Percentiles rank a stretch among this genome's conserved stretches.
These are phyloP conservation scores for Melanostoma scalare DNA, from an alignment of 2,888 invertebrate species.

Conservation along the genomic window DNA sequence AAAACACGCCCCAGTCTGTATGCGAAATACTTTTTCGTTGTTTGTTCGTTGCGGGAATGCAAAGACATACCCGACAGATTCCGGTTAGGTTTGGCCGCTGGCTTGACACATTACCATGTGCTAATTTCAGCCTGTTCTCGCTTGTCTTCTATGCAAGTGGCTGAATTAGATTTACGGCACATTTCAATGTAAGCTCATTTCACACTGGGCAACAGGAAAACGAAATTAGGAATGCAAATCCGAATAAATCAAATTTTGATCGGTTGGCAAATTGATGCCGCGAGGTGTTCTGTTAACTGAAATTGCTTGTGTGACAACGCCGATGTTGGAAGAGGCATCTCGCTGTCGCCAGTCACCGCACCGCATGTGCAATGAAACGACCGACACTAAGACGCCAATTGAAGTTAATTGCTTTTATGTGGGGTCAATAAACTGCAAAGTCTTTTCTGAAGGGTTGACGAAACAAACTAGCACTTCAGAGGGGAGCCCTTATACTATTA, in stretches of 20 bases:
- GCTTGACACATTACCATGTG: constrained; percentile 64
- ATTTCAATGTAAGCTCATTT: constrained; percentile 24
- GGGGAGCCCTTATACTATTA: too few species aligned
- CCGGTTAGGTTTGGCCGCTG: constrained; percentile 61
- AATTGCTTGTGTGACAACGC: neutral
- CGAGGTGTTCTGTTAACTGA: constrained; percentile 20
- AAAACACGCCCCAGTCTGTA: constrained; percentile 29
- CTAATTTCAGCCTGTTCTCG: constrained; percentile 50
- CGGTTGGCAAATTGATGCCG: constrained; percentile 62
- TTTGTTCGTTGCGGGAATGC: constrained; percentile 48
- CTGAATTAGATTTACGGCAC: constrained; percentile 43
- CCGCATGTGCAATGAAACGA: constrained; percentile 39
- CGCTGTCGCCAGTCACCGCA: too few species aligned
- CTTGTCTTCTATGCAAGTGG: neutral
- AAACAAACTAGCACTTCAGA: too few species aligned
- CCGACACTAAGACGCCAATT: constrained; percentile 23
- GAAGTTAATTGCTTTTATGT: constrained; percentile 32
- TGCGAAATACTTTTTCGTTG: constrained; percentile 4
- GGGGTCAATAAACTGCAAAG: neutral
- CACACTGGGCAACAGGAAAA: constrained; percentile 15
- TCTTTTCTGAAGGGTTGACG: too few species aligned
- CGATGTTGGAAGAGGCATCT: constrained; percentile 1
- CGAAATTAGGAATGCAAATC: constrained; percentile 66
- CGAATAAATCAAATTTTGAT: constrained; percentile 71
- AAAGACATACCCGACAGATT: constrained; percentile 56